Percentiles rank a stretch among this genome's conserved stretches.
phyloP scores from a whole-genome alignment of 2,888 invertebrate species.

The Axea sp. region DNA sequence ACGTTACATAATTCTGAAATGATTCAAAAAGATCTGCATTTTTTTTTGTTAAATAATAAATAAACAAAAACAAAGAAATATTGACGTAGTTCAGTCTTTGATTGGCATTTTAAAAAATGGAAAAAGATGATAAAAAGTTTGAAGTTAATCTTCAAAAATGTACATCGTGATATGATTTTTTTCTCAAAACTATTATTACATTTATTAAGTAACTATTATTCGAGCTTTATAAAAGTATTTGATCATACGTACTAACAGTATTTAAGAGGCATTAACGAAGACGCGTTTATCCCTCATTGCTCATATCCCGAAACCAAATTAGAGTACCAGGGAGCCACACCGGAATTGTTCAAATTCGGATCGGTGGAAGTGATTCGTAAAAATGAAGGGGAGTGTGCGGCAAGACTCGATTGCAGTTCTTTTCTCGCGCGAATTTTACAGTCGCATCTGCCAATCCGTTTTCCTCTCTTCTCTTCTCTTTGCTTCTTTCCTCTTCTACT shows the following conservation, averaged over 20 bases:
- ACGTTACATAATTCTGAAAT: slow-evolving; percentile 16
- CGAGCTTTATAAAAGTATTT: neutral
- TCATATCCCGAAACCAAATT: slow-evolving; percentile 65
- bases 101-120: too few species aligned
- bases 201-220: too few species aligned
- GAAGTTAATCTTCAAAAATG: too few species aligned
- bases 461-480: slow-evolving; percentile 28
- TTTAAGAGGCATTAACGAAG: slow-evolving; percentile 5
- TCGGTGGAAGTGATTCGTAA: slow-evolving; percentile 68
- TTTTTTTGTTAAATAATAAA: too few species aligned
- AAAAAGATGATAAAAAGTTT: too few species aligned
- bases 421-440: slow-evolving; percentile 61
- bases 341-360: slow-evolving; percentile 69
- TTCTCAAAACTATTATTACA: too few species aligned
- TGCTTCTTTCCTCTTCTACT: too few species aligned
- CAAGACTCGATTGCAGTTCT: slow-evolving; percentile 56
- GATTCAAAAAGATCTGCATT: too few species aligned
- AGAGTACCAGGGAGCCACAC: slow-evolving; percentile 62
- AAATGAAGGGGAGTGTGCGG: slow-evolving; percentile 58
- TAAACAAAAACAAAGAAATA: too few species aligned
- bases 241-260: neutral
- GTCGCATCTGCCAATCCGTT: slow-evolving; percentile 62
- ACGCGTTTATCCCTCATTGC: slow-evolving; percentile 14
- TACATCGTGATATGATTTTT: too few species aligned
- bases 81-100: too few species aligned